phyloP scores from a whole-genome alignment of 2,888 invertebrate species.

The Brachycybe producta region DNA sequence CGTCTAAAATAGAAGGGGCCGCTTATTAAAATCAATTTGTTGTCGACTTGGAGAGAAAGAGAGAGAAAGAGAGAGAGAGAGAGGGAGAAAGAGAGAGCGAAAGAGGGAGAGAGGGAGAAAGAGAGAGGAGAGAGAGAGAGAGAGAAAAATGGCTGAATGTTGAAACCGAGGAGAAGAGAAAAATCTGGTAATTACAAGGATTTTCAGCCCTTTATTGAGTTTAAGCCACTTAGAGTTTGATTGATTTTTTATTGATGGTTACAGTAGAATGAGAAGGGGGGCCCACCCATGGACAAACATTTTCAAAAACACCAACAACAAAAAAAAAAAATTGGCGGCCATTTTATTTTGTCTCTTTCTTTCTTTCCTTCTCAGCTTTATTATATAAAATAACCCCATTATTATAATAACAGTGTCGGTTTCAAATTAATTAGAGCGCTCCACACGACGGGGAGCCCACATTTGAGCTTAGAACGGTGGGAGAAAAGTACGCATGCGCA shows the following conservation, averaged over 20 bases:
- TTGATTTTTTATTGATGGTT: slow-evolving; percentile 17
- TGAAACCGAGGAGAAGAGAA: no score
- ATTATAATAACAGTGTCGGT: not conserved
- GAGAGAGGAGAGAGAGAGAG: no score
- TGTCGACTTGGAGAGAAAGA: no score
- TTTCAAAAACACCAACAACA: not conserved
- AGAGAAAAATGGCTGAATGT: no score
- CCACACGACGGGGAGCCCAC: not conserved
- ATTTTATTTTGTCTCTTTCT: no score
- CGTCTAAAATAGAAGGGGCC: slow-evolving; percentile 5
- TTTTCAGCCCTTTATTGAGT: slow-evolving; percentile 12
- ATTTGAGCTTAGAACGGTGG: not conserved
- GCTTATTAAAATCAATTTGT: slow-evolving; percentile 19
- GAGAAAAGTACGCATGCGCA: not conserved
- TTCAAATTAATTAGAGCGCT: slow-evolving; percentile 5
- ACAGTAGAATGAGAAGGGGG: not conserved
- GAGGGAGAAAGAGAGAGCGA: no score
- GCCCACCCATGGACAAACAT: not conserved
- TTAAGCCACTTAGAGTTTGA: slow-evolving; percentile 12
- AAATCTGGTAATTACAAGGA: no score
- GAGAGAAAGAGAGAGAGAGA: no score
- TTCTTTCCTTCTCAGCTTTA: no score
- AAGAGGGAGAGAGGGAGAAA: no score
- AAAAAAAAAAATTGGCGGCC: not conserved
- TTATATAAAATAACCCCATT: no score